phyloP scores from a whole-genome alignment of 2,797 vertebrate genomes.

The Gadopsis bispinosus region DNA sequence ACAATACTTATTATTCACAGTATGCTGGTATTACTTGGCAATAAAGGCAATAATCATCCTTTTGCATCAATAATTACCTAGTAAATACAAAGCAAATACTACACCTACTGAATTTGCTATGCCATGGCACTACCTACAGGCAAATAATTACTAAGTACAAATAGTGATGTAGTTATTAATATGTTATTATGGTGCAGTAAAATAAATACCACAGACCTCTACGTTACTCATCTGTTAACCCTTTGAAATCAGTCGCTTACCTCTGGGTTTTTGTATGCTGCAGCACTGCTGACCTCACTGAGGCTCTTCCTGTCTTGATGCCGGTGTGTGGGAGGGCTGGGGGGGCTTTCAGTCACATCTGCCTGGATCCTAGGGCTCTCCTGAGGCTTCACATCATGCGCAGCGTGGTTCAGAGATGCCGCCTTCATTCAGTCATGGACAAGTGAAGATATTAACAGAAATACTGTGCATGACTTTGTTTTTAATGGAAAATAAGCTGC shows the following conservation, averaged over 20 bases:
- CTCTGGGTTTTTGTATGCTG: slow-evolving; percentile 83
- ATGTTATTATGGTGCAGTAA: background rate
- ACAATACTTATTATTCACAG: background rate
- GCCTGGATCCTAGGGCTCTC: slow-evolving; percentile 59
- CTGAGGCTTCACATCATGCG: slow-evolving; percentile 71
- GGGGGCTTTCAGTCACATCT: slow-evolving; percentile 66
- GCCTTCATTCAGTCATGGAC: slow-evolving; percentile 76
- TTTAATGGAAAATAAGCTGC: background rate
- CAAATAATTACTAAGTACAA: background rate
- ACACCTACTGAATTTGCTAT: background rate
- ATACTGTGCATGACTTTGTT: background rate
- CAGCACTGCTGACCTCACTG: slow-evolving; percentile 81
- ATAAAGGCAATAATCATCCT: background rate
- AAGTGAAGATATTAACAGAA: slow-evolving; percentile 25
- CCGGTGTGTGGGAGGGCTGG: slow-evolving; percentile 61
- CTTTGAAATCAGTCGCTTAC: slow-evolving; percentile 70
- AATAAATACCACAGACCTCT: background rate
- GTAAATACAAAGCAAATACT: background rate
- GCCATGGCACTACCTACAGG: background rate
- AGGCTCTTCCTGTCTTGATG: slow-evolving; percentile 68
- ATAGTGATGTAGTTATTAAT: background rate
- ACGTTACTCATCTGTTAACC: background rate
- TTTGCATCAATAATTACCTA: background rate
- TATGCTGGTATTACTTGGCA: background rate
- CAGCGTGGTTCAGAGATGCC: slow-evolving; percentile 82